Evolutionary conservation across 2,888 invertebrate species (phyloP), one percentile per base, ranked within the genome.

Genomic region (Dastarcus helophoroides): DNA sequence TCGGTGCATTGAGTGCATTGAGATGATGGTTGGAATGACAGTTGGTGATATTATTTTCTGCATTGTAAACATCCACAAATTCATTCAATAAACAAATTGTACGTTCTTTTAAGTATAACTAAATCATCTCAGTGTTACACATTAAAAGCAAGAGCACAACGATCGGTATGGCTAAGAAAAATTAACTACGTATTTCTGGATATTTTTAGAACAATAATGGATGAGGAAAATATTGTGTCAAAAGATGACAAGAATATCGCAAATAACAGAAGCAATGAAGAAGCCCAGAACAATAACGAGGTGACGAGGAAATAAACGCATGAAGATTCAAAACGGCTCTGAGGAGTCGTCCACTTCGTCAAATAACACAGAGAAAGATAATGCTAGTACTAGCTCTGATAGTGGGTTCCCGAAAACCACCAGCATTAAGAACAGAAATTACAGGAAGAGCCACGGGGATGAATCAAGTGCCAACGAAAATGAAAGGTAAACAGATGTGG

Each of bases 121-220:
- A n/a, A n/a, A n/a, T n/a, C n/a, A n/a, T n/a, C n/a, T n/a, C n/a
- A n/a, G n/a, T n/a, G n/a, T n/a, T n/a, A n/a, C n/a, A n/a, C n/a
- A n/a, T n/a, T n/a, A n/a, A n/a, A n/a, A n/a, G n/a, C n/a, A n/a
- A n/a, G n/a, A n/a, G n/a, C n/a, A n/a, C n/a, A n/a, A n/a, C n/a
- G n/a, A n/a, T n/a, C n/a, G n/a, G n/a, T n/a, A 22, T 22, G 22
- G 22, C n/a, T n/a, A 22, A 17, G 26, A 14, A 13, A 32, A 4
- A 17, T 10, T 8, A 21, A 22, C 24, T 32, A 27, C 32, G 32
- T 22, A 33, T 28, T 15, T 33, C 9, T 22, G 22, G 26, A 33
- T 48, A 48, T 48, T 47, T 48, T 48, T 48, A 48, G 48, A 48
- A 43, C 47, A 47, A n/a, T n/a, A n/a, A n/a, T n/a, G n/a, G n/a